Percentiles rank a stretch among this genome's conserved stretches.
These are phyloP conservation scores for Amblyornis subalaris DNA, from an alignment of 2,113 vertebrate genomes.

Conservation along the genomic window DNA sequence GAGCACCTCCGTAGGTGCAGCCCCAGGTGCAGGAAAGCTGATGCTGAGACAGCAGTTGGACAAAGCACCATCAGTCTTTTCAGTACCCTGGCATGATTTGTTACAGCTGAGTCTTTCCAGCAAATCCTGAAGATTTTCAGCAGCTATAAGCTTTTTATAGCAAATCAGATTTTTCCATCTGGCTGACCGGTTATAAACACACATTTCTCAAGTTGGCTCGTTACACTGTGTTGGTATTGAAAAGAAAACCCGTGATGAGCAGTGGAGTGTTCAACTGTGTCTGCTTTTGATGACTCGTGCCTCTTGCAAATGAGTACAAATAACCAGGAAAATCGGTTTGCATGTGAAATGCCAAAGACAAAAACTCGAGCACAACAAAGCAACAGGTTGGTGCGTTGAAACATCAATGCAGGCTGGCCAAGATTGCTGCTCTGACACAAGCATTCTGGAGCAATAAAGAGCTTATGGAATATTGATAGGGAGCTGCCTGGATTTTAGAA, in stretches of 20 bases:
- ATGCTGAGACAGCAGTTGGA: neutral
- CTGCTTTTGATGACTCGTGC: neutral
- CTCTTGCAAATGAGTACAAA: constrained; percentile 3
- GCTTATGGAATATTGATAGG: neutral
- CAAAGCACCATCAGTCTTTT: neutral
- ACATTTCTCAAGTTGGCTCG: neutral
- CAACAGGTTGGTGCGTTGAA: neutral
- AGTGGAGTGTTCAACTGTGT: neutral
- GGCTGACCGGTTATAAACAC: constrained; percentile 9
- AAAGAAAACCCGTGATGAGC: neutral
- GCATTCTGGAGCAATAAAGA: neutral
- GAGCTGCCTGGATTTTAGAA: neutral
- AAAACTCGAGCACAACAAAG: neutral
- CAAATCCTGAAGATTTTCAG: constrained; percentile 50
- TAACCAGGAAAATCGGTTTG: neutral
- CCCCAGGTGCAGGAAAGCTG: neutral
- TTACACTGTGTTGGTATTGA: neutral
- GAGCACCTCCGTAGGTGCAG: fast-evolving
- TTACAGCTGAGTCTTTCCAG: constrained; percentile 6
- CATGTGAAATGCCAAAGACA: neutral
- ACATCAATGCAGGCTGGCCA: neutral
- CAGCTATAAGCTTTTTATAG: constrained; percentile 38
- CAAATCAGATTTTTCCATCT: constrained; percentile 55
- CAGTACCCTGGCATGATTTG: neutral
- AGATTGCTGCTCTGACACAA: neutral